These are phyloP conservation scores for Diplazon laetatorius DNA, from an alignment of 2,888 invertebrate genomes.

Conservation along the genomic window DNA sequence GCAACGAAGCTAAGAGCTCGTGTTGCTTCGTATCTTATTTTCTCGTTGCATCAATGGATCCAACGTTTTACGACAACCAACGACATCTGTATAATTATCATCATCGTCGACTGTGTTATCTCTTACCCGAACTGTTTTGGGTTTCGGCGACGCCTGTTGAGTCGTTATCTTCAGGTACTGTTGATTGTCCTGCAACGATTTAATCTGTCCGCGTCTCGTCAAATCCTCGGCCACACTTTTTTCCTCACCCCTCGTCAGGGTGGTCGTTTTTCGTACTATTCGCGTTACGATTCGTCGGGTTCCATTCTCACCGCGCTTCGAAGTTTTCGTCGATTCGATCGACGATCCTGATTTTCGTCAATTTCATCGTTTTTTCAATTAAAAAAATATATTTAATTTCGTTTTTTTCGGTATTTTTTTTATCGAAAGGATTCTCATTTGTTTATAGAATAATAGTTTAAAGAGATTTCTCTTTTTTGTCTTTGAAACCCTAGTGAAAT, in stretches of 20 bases:
- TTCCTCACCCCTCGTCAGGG: slow-evolving; percentile 93
- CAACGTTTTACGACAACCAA: background rate
- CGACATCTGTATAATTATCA: background rate
- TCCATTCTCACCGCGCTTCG: slow-evolving; percentile 90
- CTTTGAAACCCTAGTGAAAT: background rate
- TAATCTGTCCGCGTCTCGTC: slow-evolving; percentile 84
- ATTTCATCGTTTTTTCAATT: slow-evolving; percentile 35
- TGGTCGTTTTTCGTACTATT: slow-evolving; percentile 94
- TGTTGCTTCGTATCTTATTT: slow-evolving; percentile 13
- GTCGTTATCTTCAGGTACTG: slow-evolving; percentile 80
- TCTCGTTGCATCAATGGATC: background rate
- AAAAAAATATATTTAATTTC: slow-evolving; percentile 21
- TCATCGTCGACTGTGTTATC: too few species aligned
- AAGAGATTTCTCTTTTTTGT: too few species aligned
- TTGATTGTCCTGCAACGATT: slow-evolving; percentile 84
- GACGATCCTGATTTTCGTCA: slow-evolving; percentile 86
- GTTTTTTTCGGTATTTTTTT: background rate
- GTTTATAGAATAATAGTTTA: slow-evolving; percentile 4
- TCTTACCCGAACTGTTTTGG: slow-evolving; percentile 91
- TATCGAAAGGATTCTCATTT: slow-evolving; percentile 50
- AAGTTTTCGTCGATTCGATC: slow-evolving; percentile 92
- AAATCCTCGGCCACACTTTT: slow-evolving; percentile 89
- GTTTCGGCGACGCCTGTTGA: slow-evolving; percentile 85
- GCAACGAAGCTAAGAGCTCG: slow-evolving; percentile 1
- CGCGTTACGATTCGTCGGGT: slow-evolving; percentile 93